Evolutionary conservation across 1,140 invertebrate genomes (phyloP), one percentile per base, ranked within the genome.

Genomic region (Heliconius hermathena): DNA sequence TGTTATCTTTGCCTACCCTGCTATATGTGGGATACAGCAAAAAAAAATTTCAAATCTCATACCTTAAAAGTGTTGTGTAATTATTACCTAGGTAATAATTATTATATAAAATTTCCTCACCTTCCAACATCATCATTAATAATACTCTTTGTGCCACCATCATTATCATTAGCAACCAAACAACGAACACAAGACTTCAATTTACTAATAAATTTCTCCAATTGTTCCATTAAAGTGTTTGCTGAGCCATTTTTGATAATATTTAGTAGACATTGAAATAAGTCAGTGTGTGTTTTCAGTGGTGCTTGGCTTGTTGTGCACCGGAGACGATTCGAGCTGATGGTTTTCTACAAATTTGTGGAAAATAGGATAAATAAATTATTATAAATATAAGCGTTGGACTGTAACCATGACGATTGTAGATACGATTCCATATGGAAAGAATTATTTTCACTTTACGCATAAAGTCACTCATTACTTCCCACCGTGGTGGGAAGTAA

Each of bases 81-180:
- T 26, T 26, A 26, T 26, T 26, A 26, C 26, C 49, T 52, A 20
- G 11, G 0, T 46, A 33, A 33, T 20, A 20, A 52, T 52, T 52
- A 46, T 46, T 46, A 46, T 46, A 46, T 5, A 52, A 52, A 4
- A 46, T 46, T 52, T 52, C 3, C 57, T 74, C 77, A 93, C 93
- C 89, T 90, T 80, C 90, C 87, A 78, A 94, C 81, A 78, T 94
- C 91, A 36, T 93, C 91, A 79, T 85, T 90, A 38, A 94, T 87
- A 36, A 83, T 88, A 72, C 87, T 90, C n/a, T 81, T 78, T 49
- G 87, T 85, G 1, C 85, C 85, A 38, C 83, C 83, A 33, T 86
- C 77, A 49, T 52, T 83, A 33, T 86, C 85, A 29, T 85, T 78
- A 46, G 72, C 88, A 41, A 92, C 41, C 49, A 94, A 82, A 80